Conservation (phyloP, 2,888 invertebrate species). For the Marronus borbonicus region DNA sequence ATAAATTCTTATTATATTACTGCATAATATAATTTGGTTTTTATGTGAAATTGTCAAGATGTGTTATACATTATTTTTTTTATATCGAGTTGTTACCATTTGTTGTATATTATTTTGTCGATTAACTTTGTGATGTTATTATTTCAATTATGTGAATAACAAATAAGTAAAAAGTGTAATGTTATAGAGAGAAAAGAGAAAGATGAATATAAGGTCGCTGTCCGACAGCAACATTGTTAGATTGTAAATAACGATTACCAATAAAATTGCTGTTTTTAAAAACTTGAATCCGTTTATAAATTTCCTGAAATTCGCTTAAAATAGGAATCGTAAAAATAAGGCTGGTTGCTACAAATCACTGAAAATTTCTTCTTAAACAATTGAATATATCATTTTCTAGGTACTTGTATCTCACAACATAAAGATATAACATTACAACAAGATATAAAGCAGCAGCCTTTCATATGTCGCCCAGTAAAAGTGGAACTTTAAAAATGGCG, state of each 20-base stretch:
- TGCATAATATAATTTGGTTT: constrained; percentile 29
- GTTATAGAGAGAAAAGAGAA: neutral
- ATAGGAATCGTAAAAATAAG: no score
- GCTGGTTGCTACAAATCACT: no score
- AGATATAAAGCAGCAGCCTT: no score
- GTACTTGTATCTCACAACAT: no score
- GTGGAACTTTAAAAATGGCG: no score
- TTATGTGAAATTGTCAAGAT: constrained; percentile 10
- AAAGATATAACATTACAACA: no score
- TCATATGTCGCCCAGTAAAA: no score
- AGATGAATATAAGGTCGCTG: neutral
- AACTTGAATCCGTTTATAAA: neutral
- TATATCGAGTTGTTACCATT: constrained; percentile 30
- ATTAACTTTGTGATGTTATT: constrained; percentile 24
- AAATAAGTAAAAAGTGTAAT: constrained; percentile 27
- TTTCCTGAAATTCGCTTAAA: no score
- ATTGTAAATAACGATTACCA: constrained; percentile 23
- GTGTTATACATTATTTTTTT: neutral
- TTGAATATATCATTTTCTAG: no score
- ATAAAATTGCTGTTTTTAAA: constrained; percentile 25
- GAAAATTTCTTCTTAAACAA: no score
- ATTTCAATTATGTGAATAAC: neutral
- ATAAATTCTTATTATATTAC: neutral
- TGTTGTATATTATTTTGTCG: constrained; percentile 28
- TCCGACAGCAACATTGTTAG: neutral